These are phyloP conservation scores for Zaprionus nigranus DNA, from an alignment of 1,140 invertebrate species.

Conservation along the genomic window DNA sequence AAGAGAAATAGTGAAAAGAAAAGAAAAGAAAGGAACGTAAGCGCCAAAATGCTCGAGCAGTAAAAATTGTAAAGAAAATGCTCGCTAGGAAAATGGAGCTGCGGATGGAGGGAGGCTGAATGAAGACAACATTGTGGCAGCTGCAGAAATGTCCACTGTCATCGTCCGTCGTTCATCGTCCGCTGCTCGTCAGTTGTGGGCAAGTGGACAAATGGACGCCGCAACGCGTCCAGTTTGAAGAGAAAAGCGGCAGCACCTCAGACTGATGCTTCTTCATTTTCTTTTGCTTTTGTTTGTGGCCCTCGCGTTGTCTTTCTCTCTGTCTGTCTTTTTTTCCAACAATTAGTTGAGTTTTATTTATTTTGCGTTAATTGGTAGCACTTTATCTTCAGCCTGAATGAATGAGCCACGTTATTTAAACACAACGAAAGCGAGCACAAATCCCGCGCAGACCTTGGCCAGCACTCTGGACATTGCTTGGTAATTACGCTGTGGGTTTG, in stretches of 20 bases:
- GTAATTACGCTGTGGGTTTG: constrained; percentile 68
- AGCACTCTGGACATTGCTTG: constrained; percentile 53
- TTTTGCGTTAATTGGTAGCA: constrained; percentile 84
- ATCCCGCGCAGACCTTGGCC: constrained; percentile 68
- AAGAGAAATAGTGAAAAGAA: constrained; percentile 20
- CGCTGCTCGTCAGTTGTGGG: constrained; percentile 29
- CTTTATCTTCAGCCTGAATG: constrained; percentile 81
- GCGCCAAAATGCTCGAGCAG: constrained; percentile 71
- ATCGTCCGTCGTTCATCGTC: constrained; percentile 20
- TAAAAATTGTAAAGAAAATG: constrained; percentile 79
- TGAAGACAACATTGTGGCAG: constrained; percentile 80
- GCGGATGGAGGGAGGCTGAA: constrained; percentile 46
- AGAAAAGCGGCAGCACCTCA: constrained; percentile 48
- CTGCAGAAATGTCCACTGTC: constrained; percentile 80
- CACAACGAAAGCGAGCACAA: constrained; percentile 51
- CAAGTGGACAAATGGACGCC: constrained; percentile 57
- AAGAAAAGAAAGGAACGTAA: constrained; percentile 54
- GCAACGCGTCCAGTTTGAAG: constrained; percentile 51
- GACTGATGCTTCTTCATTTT: constrained; percentile 51
- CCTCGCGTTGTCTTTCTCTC: constrained; percentile 3
- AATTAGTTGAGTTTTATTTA: constrained; percentile 84
- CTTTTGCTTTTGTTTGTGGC: constrained; percentile 39
- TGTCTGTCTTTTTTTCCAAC: constrained; percentile 62
- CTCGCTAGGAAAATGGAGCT: constrained; percentile 55
- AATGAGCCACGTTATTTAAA: constrained; percentile 82